Percentiles rank a stretch among this genome's conserved stretches.
These are phyloP conservation scores for Sinocyclocheilus rhinocerous DNA, from an alignment of 2,113 vertebrate species.

Conservation along the genomic window DNA sequence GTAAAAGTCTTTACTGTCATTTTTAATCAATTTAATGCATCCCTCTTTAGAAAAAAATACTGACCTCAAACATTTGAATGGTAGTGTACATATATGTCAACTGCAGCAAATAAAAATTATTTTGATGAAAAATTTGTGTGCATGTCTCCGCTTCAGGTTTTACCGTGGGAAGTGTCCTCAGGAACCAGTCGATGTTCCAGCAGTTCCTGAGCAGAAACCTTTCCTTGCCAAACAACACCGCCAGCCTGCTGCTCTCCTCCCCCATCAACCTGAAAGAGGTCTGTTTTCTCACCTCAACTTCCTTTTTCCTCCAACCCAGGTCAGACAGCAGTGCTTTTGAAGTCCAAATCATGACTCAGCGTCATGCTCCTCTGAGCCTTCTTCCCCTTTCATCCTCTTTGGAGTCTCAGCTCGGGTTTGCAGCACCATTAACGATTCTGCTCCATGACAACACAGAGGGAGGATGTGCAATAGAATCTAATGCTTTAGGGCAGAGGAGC, in stretches of 20 bases:
- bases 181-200: constrained; percentile 78
- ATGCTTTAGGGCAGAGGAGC: constrained; percentile 28
- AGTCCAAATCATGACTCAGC: constrained; percentile 10
- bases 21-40: not conserved
- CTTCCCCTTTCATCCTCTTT: constrained; percentile 10
- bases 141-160: constrained; percentile 67
- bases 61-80: not conserved
- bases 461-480: constrained; percentile 25
- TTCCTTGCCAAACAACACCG: constrained; percentile 80
- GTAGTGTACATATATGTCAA: not conserved
- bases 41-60: not conserved
- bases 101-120: not conserved
- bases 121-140: constrained; percentile 18
- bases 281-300: constrained; percentile 10
- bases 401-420: constrained; percentile 3
- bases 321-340: constrained; percentile 37
- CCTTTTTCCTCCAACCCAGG: not conserved
- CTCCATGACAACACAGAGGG: constrained; percentile 35
- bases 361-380: not conserved
- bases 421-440: constrained; percentile 6
- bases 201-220: constrained; percentile 86
- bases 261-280: constrained; percentile 83
- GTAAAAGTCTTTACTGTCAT: no score
- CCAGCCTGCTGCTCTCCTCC: constrained; percentile 79
- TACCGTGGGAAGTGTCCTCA: constrained; percentile 82